phyloP scores from a whole-genome alignment of 2,888 invertebrate species.

The Trichopria drosophilae region DNA sequence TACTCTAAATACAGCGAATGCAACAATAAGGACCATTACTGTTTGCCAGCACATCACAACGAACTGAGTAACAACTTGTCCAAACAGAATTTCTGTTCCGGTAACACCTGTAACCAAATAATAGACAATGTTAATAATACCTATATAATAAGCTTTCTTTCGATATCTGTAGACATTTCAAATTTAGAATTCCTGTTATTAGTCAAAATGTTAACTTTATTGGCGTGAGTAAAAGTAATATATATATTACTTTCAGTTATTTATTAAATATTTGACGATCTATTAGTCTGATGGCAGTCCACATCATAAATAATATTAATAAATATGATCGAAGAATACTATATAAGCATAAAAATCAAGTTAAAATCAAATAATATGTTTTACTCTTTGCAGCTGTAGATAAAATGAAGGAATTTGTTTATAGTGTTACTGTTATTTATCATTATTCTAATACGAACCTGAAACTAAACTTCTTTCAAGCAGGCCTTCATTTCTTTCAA shows the following conservation, averaged over 20 bases:
- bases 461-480: conserved; percentile 87
- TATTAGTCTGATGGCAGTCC: no score
- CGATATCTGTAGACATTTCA: no score
- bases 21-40: conserved; percentile 74
- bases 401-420: background rate
- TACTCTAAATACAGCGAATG: conserved; percentile 77
- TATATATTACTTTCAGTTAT: no score
- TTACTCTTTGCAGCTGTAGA: background rate
- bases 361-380: background rate
- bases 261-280: no score
- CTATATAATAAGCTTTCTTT: background rate
- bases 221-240: no score
- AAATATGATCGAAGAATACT: no score
- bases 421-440: conserved; percentile 43
- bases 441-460: conserved; percentile 64
- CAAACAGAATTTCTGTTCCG: conserved; percentile 81
- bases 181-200: no score
- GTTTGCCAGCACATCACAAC: conserved; percentile 85
- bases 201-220: no score
- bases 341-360: background rate
- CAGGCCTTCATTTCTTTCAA: conserved; percentile 87
- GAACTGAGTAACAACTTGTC: conserved; percentile 87
- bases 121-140: background rate
- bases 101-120: conserved; percentile 58
- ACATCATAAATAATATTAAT: no score